phyloP scores from a whole-genome alignment of 1,140 invertebrate genomes.

The Drosophila melanica region DNA sequence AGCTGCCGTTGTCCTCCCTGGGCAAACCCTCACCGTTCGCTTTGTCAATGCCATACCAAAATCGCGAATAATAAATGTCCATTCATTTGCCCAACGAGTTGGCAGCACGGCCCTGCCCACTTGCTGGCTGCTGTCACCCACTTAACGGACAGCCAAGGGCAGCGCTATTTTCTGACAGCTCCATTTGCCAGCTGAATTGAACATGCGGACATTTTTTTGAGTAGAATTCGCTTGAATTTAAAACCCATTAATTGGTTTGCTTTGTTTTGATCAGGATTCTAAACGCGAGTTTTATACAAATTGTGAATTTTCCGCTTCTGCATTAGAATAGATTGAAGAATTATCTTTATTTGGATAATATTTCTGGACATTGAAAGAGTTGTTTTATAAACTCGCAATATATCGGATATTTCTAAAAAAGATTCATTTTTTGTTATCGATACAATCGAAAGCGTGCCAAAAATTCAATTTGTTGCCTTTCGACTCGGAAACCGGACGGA shows the following conservation, averaged over 20 bases:
- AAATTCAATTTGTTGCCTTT: constrained; percentile 11
- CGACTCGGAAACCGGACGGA: constrained; percentile 3
- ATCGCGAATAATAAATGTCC: not conserved
- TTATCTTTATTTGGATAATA: no score
- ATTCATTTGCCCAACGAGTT: not conserved
- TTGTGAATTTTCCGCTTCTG: no score
- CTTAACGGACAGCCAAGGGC: not conserved
- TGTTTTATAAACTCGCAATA: no score
- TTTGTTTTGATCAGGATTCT: no score
- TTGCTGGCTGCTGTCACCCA: not conserved
- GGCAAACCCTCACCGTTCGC: not conserved
- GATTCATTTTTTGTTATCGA: no score
- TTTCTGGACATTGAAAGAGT: no score
- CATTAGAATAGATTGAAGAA: no score
- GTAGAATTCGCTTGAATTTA: not conserved
- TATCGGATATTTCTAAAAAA: no score
- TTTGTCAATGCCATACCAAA: not conserved
- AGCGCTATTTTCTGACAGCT: not conserved
- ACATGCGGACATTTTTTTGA: no score
- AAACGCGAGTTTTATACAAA: no score
- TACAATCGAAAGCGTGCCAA: not conserved
- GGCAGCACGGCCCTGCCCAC: not conserved
- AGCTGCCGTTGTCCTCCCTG: not conserved
- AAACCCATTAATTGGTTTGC: no score
- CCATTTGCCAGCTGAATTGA: no score